Evolutionary conservation across 2,113 vertebrate genomes (phyloP), one percentile per base, ranked within the genome.

Genomic region (Acinonyx jubatus): DNA sequence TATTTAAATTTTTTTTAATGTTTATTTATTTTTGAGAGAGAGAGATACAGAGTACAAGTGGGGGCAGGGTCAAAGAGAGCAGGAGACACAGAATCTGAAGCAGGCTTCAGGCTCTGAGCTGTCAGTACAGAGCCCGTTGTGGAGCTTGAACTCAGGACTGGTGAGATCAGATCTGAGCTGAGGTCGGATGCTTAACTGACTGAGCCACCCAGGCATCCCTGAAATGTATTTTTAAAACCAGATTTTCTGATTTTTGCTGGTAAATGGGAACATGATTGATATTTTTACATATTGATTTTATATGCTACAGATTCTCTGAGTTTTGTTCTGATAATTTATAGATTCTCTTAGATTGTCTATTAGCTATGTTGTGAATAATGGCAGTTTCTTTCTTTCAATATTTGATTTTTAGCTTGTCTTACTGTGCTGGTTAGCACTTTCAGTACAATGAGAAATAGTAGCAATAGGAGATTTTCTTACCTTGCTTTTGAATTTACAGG

Each of bases 211-310:
- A 45, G 45, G 45, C 45, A 45, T 45, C 45, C 45, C 45, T 45
- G 45, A 45, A 45, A 45, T 45, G 45, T 45, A 45, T 45, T 45
- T 45, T 94, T 97, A 92, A 65, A 97, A 95, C 45, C 36, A 89
- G 3, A 86, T 94, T 86, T 89, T 86, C 19, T 63, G 74, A 95
- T 96, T 94, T 36, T 66, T 96, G 73, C 29, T 95, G 21, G 16
- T 92, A 80, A 96, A 90, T 83, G 61, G 7, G 50, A 89, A 68
- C 16, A 33, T 76, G n/a, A 74, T 45, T 95, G 52, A n/a, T 89
- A 94, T 45, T 48, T 92, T 95, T 65, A 78, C 65, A 74, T 95
- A 81, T n/a, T 74, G 25, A 91, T 94, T 95, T 96, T 89, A 95
- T 89, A 78, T 82, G 15, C 66, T 45, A 7, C 19, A 76, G 23